Evolutionary conservation across 1,140 invertebrate genomes (phyloP), one percentile per base, ranked within the genome.

Genomic region (Euwallacea similis): DNA sequence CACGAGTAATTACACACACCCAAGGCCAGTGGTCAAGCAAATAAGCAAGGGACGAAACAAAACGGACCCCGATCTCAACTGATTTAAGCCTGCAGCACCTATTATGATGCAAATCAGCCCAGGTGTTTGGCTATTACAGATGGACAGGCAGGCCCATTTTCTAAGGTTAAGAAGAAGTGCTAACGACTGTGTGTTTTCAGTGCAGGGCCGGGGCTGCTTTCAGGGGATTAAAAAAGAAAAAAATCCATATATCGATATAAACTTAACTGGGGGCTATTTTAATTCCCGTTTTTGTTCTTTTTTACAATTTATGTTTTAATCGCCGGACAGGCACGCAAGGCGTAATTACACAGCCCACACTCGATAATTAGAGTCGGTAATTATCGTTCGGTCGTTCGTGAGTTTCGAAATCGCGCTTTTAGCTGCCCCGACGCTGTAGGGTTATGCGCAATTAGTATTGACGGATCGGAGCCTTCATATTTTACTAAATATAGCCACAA

Each of bases 91-190:
- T 10, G 46, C 21, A 33, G 13, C 9, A 11, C 9, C 46, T 6
- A 50, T 50, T 50, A 50, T 50, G 46, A 50, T 50, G 46, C 46
- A 50, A 50, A 50, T 50, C 46, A 11, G 46, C 46, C 46, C 46
- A 50, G 46, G 46, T 50, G 46, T 50, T 50, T 33, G 21, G 46
- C 13, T 50, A 13, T 10, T 11, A 50, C 13, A 50, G 46, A 50
- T 50, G 46, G 46, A 50, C 46, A 6, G 46, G 13, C 46, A 50
- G 46, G 46, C 9, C 46, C 46, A 50, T 33, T 33, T 33, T 33
- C 21, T 33, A 33, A 33, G 21, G 21, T 33, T 33, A 33, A 33
- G 21, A 33, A 50, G 46, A 50, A 10, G 46, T 50, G 46, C 46
- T 50, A 50, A 50, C 46, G 46, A 50, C 13, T 50, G 21, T 50